Base-by-base conservation (phyloP, 2,888 invertebrate species). In the Stratiomys singularior region DNA sequence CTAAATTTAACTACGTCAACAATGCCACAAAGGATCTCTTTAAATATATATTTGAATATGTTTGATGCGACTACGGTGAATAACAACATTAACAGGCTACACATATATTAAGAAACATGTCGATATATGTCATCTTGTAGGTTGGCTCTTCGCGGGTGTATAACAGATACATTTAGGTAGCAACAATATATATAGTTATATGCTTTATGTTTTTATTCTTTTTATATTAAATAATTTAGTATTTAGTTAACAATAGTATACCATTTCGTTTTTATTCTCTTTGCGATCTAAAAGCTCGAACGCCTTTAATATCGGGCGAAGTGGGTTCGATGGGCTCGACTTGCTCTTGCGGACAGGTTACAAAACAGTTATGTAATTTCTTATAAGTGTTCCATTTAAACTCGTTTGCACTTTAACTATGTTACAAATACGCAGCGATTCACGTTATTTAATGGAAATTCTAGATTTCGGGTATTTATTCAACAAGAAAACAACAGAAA, bases 291-390 rank as follows among this genome's bases (percentile, higher is more conserved):
- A 60, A 74, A 60, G 74, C 74, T 30, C 44, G 58, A 23, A 15
- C 60, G 37, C 74, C 44, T 74, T 74, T 37, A 74, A 37, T 30
- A 13, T 74, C 74, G 74, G 56, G 30, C 74, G 74, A 37, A 30
- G 58, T 56, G 47, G 21, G n/a, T 76, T 76, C 78, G 76, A 76
- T 76, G 76, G 78, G 78, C 71, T 78, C n/a, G 76, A 63, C 74
- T 78, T 69, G 28, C 60, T 74, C 52, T 52, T 60, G 66, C 66
- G 71, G 66, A 77, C 78, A 78, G 78, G 78, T 78, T 77, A 77
- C 77, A 77, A 78, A 78, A 78, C 72, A 66, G 78, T 78, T 78
- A 78, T 78, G 78, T 78, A 78, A 78, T 76, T 77, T 60, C 47
- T 56, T 27, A 52, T 74, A 30, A 44, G 58, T 60, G 37, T 58